Base-by-base conservation (phyloP, 2,888 invertebrate genomes). In the Alcis repandata region DNA sequence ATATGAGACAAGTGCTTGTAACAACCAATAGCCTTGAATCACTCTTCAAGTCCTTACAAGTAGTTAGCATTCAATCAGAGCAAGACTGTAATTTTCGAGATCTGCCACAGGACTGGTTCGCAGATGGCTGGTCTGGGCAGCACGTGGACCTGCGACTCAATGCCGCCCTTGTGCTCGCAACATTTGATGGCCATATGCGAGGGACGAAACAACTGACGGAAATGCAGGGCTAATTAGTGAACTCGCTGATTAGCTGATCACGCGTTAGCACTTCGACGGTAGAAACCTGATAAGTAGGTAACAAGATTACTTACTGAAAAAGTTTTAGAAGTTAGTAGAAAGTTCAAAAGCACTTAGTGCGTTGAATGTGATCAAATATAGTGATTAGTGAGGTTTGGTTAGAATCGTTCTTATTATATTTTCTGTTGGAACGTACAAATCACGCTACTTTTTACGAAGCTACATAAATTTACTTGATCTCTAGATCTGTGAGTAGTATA, bases 151-250 rank as follows among this genome's bases (percentile, higher is more conserved):
- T 33, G 52, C 46, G 54, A 76, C 82, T 90, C 82, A 91, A 90
- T 87, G 88, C 77, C 83, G 82, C 84, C 85, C 85, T 89, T 90
- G 90, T 91, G 78, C 77, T 75, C 74, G 75, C 52, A 81, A 87
- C 88, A 90, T 87, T 86, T 84, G 88, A 86, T 78, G 76, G 73
- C 79, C 88, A 89, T 80, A 90, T 91, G 86, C 86, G 64, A 52
- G 56, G 63, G 51, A 61, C 57, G 60, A 52, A 53, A 53, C 59
- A 43, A 64, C 59, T 59, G 68, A 63, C 63, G 65, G 69, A 63
- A 65, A 56, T 59, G 48, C 60, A 68, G 56, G 53, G 60, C 56
- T 68, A 40, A 67, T 62, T 67, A 59, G 57, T 53, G 54, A 36
- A 54, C 33, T 53, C 46, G 60, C 49, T 52, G 56, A 67, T 61